Evolutionary conservation across 1,140 invertebrate genomes (phyloP).

Genomic region (Mya arenaria): DNA sequence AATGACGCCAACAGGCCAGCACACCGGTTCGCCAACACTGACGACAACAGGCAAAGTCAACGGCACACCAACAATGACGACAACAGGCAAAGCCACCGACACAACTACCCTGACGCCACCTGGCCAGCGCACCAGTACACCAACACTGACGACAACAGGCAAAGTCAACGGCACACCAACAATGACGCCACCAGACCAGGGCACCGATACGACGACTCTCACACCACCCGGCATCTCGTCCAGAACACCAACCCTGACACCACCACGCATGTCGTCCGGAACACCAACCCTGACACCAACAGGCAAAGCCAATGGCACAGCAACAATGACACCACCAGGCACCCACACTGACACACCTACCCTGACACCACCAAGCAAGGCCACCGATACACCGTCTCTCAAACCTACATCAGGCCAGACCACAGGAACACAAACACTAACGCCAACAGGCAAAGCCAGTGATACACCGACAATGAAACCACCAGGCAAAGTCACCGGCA

Average conservation of each 20-base stretch:
- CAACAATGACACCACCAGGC: too few relatives aligned
- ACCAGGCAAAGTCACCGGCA: background rate
- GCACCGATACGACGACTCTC: background rate
- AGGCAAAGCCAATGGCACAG: background rate
- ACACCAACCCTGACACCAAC: background rate
- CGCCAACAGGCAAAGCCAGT: conserved; percentile 21
- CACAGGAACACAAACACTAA: too few relatives aligned
- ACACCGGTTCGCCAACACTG: conserved; percentile 3
- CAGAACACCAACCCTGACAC: background rate
- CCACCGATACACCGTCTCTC: background rate
- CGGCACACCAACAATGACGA: too few relatives aligned
- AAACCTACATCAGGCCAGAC: conserved; percentile 1
- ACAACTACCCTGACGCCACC: conserved; percentile 15
- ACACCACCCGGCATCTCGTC: background rate
- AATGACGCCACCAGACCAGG: background rate
- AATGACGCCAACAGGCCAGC: background rate
- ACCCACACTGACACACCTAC: too few relatives aligned
- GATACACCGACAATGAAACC: background rate
- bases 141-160: background rate
- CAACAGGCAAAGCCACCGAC: background rate
- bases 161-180: background rate
- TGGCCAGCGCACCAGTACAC: background rate
- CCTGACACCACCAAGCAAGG: background rate
- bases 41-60: too few relatives aligned
- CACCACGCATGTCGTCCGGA: background rate